Conservation (phyloP, 1,140 invertebrate genomes). For the Polyergus mexicanus region DNA sequence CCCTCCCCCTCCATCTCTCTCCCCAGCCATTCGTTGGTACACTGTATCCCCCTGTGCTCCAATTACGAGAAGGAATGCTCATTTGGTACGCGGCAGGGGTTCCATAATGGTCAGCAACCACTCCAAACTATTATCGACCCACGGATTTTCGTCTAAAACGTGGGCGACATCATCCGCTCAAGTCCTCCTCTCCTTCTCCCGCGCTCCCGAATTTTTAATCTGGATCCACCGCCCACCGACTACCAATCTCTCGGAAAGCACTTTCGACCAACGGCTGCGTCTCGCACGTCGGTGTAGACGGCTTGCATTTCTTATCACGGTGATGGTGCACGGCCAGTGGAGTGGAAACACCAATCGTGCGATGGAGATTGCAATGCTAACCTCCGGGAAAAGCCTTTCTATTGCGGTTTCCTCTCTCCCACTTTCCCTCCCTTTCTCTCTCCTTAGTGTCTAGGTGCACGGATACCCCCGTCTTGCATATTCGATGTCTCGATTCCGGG, state of each 20-base stretch:
- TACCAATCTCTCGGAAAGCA: constrained; percentile 74
- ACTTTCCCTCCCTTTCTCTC: neutral
- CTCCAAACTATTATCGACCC: constrained; percentile 78
- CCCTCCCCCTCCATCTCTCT: neutral
- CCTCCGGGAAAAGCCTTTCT: constrained; percentile 74
- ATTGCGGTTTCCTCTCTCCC: neutral
- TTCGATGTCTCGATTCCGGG: constrained; percentile 69
- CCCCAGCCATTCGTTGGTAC: constrained; percentile 64
- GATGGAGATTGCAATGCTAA: constrained; percentile 77
- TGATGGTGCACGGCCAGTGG: constrained; percentile 68
- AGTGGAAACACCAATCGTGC: constrained; percentile 77
- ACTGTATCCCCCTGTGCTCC: constrained; percentile 74
- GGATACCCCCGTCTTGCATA: constrained; percentile 70
- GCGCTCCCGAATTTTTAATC: constrained; percentile 75
- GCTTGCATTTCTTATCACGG: constrained; percentile 74
- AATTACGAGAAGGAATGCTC: constrained; percentile 80
- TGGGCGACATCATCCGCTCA: neutral
- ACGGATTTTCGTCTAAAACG: constrained; percentile 41
- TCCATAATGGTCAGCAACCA: constrained; percentile 77
- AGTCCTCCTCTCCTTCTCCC: neutral
- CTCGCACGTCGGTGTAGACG: constrained; percentile 63
- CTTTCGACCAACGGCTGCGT: constrained; percentile 57
- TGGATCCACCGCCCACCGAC: constrained; percentile 40
- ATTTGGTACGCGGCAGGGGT: constrained; percentile 76
- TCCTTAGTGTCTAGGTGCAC: constrained; percentile 50